Evolutionary conservation across 2,797 vertebrate species (phyloP), one percentile per base, ranked within the genome.

Genomic region (Phrynocephalus guinanensis): DNA sequence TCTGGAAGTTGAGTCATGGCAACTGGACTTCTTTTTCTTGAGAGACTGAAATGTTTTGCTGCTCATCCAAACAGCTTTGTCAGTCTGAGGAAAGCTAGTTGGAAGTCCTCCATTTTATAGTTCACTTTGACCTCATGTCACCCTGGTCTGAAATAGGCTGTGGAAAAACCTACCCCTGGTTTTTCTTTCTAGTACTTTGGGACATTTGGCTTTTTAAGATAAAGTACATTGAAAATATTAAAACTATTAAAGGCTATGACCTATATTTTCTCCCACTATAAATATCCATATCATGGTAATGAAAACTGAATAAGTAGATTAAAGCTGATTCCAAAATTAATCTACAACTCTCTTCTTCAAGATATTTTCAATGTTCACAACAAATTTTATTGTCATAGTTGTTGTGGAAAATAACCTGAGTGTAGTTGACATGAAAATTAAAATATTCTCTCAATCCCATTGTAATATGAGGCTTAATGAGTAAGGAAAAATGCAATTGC

Each of bases 301-400:
- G 94, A 96, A 96, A 97, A 97, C 96, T 95, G 93, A 96, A 97
- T 97, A 95, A 94, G 93, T 86, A 96, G 98, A 98, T 98, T 99
- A 98, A 97, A 97, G 93, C 91, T 96, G 96, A 97, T 98, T 98
- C 97, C 97, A 97, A 98, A 96, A 97, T 94, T 97, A 98, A 99
- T 98, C 98, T 97, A 96, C 97, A 97, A 96, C 96, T 98, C 97
- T 98, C 97, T 97, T 96, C 95, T 96, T 93, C 93, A 95, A 97
- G 96, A 97, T 92, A 97, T 97, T 97, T 86, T 97, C 94, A 95
- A 94, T 96, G 97, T 98, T 98, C 96, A 95, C 96, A 96, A 97
- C 97, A 97, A 95, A 88, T 91, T 56, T 93, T 93, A 83, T 88
- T 93, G 48, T 91, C 88, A 85, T 91, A 13, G 6, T 28, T 90